Conservation (phyloP, 53 echinoderm and acorn worm genomes). For the Arbacia lixula region DNA sequence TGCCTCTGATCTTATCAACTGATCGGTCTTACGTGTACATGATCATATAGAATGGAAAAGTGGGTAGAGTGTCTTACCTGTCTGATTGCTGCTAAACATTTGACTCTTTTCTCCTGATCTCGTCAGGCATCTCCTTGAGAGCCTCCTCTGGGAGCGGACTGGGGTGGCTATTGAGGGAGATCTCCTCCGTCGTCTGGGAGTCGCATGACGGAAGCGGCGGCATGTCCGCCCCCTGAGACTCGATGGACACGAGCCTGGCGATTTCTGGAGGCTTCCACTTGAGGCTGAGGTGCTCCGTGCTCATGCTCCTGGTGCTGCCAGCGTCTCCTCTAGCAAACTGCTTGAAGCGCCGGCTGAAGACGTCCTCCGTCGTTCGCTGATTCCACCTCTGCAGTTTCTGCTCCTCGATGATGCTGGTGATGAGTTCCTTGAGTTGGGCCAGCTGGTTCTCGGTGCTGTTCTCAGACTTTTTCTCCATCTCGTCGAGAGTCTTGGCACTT, state of each 20-base stretch:
- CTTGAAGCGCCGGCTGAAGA: conserved; percentile 39
- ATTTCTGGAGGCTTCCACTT: conserved; percentile 45
- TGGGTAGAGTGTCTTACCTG: background rate
- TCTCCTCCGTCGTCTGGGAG: conserved; percentile 45
- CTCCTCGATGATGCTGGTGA: conserved; percentile 45
- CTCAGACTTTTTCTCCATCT: conserved; percentile 45
- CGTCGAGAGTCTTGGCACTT: conserved; percentile 69
- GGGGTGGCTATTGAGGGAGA: conserved; percentile 36
- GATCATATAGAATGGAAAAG: too few species aligned
- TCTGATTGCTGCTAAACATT: conserved; percentile 32
- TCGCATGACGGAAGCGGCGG: conserved; percentile 33
- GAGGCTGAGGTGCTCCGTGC: conserved; percentile 69
- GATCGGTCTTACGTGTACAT: too few species aligned
- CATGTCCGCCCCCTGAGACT: conserved; percentile 62
- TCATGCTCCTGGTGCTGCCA: conserved; percentile 53
- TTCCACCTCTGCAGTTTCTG: conserved; percentile 55
- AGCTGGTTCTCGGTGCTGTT: conserved; percentile 27
- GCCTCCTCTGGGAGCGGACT: conserved; percentile 49
- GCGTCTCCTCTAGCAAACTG: conserved; percentile 33
- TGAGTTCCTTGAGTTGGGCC: conserved; percentile 43
- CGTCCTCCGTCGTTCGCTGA: conserved; percentile 38
- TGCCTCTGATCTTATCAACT: too few species aligned
- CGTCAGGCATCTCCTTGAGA: conserved; percentile 38
- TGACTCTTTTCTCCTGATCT: conserved; percentile 43
- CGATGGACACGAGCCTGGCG: conserved; percentile 68